Evolutionary conservation across 1,140 invertebrate genomes (phyloP).

Genomic region (Caenorhabditis tropicalis): DNA sequence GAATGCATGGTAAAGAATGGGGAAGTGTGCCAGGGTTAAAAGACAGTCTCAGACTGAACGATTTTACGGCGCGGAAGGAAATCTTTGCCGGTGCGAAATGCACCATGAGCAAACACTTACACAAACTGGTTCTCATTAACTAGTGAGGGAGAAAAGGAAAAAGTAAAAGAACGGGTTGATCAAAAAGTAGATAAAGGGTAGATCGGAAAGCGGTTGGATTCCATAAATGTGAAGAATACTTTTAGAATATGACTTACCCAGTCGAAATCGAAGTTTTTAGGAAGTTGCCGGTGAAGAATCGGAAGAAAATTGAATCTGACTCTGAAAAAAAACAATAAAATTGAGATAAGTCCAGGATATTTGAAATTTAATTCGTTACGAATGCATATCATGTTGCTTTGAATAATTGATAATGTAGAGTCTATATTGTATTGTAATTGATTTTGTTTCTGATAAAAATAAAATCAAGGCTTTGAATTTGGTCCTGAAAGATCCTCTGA

Average conservation of each 20-base stretch:
- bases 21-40: not conserved
- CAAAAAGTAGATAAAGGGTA: not conserved
- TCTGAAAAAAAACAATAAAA: not conserved
- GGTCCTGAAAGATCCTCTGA: too few relatives aligned
- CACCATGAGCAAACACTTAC: constrained; percentile 36
- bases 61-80: constrained; percentile 32
- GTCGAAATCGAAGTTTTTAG: not conserved
- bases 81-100: constrained; percentile 32
- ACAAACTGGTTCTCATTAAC: constrained; percentile 30
- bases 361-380: too few relatives aligned
- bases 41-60: constrained; percentile 30
- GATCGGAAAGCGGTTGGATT: not conserved
- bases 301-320: not conserved
- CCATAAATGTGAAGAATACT: too few relatives aligned
- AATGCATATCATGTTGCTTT: too few relatives aligned
- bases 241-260: not conserved
- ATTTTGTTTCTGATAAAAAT: too few relatives aligned
- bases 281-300: not conserved
- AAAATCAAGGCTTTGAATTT: too few relatives aligned
- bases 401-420: not conserved
- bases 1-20: not conserved
- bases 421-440: too few relatives aligned
- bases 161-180: constrained; percentile 22
- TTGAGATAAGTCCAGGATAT: too few relatives aligned
- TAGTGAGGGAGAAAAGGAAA: not conserved